These are phyloP conservation scores for Nebria salina DNA, from an alignment of 2,888 invertebrate species.

Conservation along the genomic window DNA sequence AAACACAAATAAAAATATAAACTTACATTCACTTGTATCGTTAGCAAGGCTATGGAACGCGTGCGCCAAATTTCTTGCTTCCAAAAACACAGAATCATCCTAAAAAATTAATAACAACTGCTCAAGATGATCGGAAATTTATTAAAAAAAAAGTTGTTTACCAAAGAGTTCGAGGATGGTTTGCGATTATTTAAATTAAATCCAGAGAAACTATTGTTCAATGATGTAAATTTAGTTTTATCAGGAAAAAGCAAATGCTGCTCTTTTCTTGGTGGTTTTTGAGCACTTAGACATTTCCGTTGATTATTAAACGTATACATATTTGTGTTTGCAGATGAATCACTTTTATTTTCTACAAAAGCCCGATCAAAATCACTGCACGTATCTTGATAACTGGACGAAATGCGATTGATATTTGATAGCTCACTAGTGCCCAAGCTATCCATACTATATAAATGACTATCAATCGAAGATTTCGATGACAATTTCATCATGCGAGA, in stretches of 20 bases:
- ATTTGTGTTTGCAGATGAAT: background rate
- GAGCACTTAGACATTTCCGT: conserved; percentile 27
- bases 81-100: conserved; percentile 41
- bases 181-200: conserved; percentile 15
- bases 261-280: conserved; percentile 8
- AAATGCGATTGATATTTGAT: conserved; percentile 24
- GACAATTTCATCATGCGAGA: background rate
- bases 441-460: conserved; percentile 18
- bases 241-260: background rate
- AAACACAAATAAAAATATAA: background rate
- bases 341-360: conserved; percentile 14
- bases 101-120: background rate
- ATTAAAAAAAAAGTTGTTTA: background rate
- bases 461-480: conserved; percentile 11
- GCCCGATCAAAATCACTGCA: conserved; percentile 13
- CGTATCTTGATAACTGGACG: conserved; percentile 17
- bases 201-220: conserved; percentile 33
- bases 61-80: conserved; percentile 16
- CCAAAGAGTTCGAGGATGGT: background rate
- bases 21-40: conserved; percentile 10
- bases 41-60: background rate
- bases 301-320: background rate
- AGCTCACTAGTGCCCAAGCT: conserved; percentile 28
- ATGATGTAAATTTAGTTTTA: background rate
- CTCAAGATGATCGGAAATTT: too few species aligned